These are phyloP conservation scores for Apantesis nais DNA, from an alignment of 2,888 invertebrate genomes.

Conservation along the genomic window DNA sequence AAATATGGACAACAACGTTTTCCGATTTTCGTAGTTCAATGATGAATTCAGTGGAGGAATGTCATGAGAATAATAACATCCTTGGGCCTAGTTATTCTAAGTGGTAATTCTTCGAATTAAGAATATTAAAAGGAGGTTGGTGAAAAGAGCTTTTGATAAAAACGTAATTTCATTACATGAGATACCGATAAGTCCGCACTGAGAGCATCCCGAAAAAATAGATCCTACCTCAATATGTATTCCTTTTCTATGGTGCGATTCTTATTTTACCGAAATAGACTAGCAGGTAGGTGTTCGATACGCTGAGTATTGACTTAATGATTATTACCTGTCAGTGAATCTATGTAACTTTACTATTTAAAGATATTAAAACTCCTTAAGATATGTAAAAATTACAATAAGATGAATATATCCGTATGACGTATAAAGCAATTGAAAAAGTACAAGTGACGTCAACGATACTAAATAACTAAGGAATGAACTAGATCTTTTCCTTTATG, in stretches of 20 bases:
- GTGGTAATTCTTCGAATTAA: not conserved
- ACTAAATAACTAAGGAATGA: too few relatives aligned
- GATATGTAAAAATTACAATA: too few relatives aligned
- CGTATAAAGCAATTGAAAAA: too few relatives aligned
- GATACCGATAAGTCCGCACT: not conserved
- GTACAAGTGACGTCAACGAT: too few relatives aligned
- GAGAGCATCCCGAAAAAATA: too few relatives aligned
- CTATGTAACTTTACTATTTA: not conserved
- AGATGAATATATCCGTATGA: too few relatives aligned
- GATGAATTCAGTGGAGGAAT: conserved; percentile 2
- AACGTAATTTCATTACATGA: not conserved
- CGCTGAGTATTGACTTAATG: too few relatives aligned
- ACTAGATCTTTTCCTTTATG: too few relatives aligned
- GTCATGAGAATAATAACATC: not conserved
- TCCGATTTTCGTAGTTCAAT: conserved; percentile 3
- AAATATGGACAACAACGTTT: not conserved
- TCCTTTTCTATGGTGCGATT: not conserved
- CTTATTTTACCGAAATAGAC: not conserved
- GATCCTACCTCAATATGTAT: not conserved
- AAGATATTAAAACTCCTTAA: too few relatives aligned
- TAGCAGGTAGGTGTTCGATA: not conserved
- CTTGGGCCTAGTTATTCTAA: conserved; percentile 8
- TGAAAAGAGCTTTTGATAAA: not conserved
- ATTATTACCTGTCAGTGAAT: not conserved
- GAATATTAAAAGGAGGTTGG: not conserved